Evolutionary conservation across 1,140 invertebrate genomes (phyloP), one percentile per base, ranked within the genome.

Genomic region (Yoshiicerus persimilis): DNA sequence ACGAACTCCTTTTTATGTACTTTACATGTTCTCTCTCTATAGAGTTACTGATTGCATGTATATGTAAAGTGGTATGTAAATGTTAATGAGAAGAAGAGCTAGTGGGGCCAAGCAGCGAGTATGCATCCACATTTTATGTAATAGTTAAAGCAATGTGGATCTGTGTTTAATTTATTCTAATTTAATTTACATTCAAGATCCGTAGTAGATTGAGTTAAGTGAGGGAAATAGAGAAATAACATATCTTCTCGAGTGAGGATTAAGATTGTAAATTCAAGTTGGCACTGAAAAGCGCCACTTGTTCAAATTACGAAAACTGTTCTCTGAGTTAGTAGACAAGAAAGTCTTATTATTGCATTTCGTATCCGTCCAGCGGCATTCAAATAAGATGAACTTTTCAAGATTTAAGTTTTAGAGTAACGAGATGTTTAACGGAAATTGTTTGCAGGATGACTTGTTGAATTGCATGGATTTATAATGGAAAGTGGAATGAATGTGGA

Each of bases 211-310:
- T 80, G 75, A 32, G 20, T 34, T 34, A 32, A 38, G 34, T 38
- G 30, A 34, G 38, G 4, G 75, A 80, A 80, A 80, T 80, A 36
- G 75, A 80, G 75, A 80, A 80, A 38, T 80, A 80, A 36, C 75
- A 80, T 80, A 32, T 80, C 30, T 36, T 30, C 75, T 80, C 16
- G 32, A 70, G 27, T 70, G 25, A 70, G 66, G n/a, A 80, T 80
- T 80, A 80, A 80, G 75, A 80, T 80, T 80, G 30, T 80, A 80
- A 80, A 36, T 36, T 80, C 32, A 80, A 80, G 75, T 34, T 80
- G 75, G 75, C 75, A 80, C 16, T 38, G 32, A 20, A 80, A 38
- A 80, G 30, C 70, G 70, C 36, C 70, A 77, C 34, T 77, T 36
- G 34, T 38, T 36, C 3, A 38, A 36, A 80, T 36, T 80, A 38